A percentile compares a stretch with the other conserved stretches of the same genome.
phyloP scores from a whole-genome alignment of 2,113 vertebrate genomes.

The Nematolebias whitei region DNA sequence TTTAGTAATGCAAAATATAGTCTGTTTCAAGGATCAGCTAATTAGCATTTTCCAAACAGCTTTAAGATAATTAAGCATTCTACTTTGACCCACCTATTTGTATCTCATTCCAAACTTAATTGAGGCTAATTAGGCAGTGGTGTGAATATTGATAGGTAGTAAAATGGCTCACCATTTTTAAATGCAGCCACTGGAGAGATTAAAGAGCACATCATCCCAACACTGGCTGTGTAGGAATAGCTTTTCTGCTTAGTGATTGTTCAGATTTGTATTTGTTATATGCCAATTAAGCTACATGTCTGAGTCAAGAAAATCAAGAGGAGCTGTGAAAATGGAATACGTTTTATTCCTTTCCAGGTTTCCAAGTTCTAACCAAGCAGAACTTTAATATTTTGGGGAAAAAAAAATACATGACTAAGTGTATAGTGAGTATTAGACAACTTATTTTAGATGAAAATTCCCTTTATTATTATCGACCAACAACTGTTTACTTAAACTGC shows the following conservation, averaged over 20 bases:
- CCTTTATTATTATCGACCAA: too few relatives aligned
- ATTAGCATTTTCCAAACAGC: conserved; percentile 53
- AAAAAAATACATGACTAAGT: background rate
- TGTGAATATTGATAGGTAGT: conserved; percentile 46
- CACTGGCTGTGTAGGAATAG: background rate
- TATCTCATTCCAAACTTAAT: conserved; percentile 48
- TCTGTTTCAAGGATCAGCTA: conserved; percentile 31
- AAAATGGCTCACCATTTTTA: conserved; percentile 40
- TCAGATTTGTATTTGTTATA: background rate
- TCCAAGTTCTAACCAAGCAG: background rate
- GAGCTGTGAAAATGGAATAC: background rate
- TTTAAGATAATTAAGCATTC: conserved; percentile 52
- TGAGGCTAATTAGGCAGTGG: conserved; percentile 54
- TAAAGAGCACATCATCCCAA: conserved; percentile 17
- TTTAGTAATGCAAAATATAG: conserved; percentile 24
- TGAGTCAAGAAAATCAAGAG: background rate
- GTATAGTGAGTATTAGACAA: background rate
- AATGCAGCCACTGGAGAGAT: conserved; percentile 12
- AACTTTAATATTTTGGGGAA: conserved; percentile 1
- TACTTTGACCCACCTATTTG: conserved; percentile 56
- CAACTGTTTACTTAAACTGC: too few relatives aligned
- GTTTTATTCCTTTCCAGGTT: background rate
- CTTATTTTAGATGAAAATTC: too few relatives aligned
- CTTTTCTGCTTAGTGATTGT: background rate
- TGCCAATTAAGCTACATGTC: background rate